Evolutionary conservation across 2,888 invertebrate genomes (phyloP).

Genomic region (Xylophagus ater): DNA sequence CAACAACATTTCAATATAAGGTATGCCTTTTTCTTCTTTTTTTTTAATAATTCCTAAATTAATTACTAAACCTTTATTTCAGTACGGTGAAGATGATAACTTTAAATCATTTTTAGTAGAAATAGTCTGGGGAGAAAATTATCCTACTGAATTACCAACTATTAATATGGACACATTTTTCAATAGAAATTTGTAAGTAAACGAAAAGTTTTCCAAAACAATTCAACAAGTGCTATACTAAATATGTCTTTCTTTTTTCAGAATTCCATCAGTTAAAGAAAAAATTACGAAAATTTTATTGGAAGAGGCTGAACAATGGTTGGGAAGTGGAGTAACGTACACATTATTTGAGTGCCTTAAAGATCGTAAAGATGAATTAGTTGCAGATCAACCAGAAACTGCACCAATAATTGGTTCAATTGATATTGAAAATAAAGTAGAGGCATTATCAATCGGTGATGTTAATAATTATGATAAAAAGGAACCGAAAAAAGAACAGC

Average conservation of each 20-base stretch:
- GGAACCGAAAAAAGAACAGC: constrained; percentile 63
- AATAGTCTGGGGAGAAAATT: constrained; percentile 73
- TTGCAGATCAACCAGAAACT: constrained; percentile 57
- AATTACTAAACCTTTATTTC: constrained; percentile 17
- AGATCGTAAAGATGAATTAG: constrained; percentile 62
- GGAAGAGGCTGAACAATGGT: constrained; percentile 66
- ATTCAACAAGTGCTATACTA: background rate
- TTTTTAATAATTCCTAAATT: constrained; percentile 6
- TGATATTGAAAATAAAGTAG: constrained; percentile 27
- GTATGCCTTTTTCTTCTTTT: constrained; percentile 40
- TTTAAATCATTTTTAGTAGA: constrained; percentile 76
- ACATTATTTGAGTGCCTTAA: constrained; percentile 85
- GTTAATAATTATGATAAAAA: constrained; percentile 43
- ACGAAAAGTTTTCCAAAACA: background rate
- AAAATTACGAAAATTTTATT: constrained; percentile 51
- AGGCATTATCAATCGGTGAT: constrained; percentile 27
- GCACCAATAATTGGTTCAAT: constrained; percentile 18
- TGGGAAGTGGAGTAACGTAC: constrained; percentile 91
- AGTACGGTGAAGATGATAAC: constrained; percentile 73
- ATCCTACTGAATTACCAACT: constrained; percentile 71
- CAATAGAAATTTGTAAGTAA: constrained; percentile 83
- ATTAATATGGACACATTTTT: constrained; percentile 86
- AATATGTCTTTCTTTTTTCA: constrained; percentile 33
- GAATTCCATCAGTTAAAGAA: constrained; percentile 57
- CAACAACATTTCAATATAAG: constrained; percentile 82